Conservation (phyloP, 2,797 vertebrate genomes). For the Acipenser transmontanus region DNA sequence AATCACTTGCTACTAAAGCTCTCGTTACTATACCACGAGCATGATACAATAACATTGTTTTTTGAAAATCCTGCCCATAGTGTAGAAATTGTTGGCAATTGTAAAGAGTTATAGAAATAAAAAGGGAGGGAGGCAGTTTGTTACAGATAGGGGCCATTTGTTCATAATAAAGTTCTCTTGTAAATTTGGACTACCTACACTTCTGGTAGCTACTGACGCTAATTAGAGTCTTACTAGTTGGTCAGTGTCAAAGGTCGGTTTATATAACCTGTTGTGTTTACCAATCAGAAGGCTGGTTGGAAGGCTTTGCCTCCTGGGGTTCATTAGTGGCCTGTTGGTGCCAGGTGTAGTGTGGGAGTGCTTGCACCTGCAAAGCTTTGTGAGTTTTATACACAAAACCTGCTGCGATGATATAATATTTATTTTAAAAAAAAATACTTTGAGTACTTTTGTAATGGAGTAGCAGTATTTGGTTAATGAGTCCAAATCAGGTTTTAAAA, state of each 20-base stretch:
- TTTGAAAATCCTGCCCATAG: no score
- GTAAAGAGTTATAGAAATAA: no score
- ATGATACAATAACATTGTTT: no score
- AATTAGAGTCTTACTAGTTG: constrained; percentile 21
- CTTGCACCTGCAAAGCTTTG: constrained; percentile 48
- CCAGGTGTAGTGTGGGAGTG: constrained; percentile 22
- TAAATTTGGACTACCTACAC: constrained; percentile 24
- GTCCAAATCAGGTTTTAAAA: no score
- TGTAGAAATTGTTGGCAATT: no score
- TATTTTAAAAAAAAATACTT: no score
- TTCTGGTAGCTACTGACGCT: constrained; percentile 23
- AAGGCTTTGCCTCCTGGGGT: constrained; percentile 16
- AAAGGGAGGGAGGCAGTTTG: no score
- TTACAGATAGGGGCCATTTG: constrained; percentile 14
- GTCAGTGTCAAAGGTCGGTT: constrained; percentile 20
- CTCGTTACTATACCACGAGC: no score
- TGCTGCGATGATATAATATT: no score
- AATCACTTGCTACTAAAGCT: no score
- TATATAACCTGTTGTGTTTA: constrained; percentile 14
- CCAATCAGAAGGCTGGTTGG: constrained; percentile 13
- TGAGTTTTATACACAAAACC: constrained; percentile 26
- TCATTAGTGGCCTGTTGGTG: constrained; percentile 10
- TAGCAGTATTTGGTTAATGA: no score
- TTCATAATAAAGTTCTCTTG: constrained; percentile 36
- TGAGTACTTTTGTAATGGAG: no score